phyloP scores from a whole-genome alignment of 2,888 invertebrate species.

The Gibbula magus region DNA sequence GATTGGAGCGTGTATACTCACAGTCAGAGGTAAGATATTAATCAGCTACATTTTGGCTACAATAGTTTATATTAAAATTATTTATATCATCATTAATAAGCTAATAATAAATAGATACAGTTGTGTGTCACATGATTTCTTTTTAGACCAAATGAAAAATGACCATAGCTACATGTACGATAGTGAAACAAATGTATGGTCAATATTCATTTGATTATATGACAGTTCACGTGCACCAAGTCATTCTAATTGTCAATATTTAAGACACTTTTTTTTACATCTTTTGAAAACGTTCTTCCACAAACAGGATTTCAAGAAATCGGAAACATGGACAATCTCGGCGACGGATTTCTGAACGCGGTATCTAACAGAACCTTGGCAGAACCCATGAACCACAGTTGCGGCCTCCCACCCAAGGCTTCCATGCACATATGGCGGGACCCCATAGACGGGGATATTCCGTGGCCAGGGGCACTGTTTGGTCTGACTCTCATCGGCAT shows the following conservation, averaged over 20 bases:
- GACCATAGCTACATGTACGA: too few relatives aligned
- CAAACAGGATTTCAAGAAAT: constrained; percentile 65
- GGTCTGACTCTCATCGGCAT: constrained; percentile 65
- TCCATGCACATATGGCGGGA: constrained; percentile 61
- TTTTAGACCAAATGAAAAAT: too few relatives aligned
- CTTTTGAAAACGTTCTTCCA: too few relatives aligned
- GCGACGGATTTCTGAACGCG: constrained; percentile 72
- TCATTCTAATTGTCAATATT: too few relatives aligned
- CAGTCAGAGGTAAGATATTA: not conserved
- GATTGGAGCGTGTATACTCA: not conserved
- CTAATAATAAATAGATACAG: too few relatives aligned
- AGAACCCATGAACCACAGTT: constrained; percentile 48
- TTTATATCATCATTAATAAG: too few relatives aligned
- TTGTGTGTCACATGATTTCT: too few relatives aligned
- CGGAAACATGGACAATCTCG: constrained; percentile 75
- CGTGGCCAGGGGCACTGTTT: constrained; percentile 66
- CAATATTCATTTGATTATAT: too few relatives aligned
- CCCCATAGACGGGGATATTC: constrained; percentile 58
- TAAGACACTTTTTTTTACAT: too few relatives aligned
- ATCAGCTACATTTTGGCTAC: not conserved
- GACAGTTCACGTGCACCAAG: too few relatives aligned
- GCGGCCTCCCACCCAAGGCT: constrained; percentile 62
- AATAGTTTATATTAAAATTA: too few relatives aligned
- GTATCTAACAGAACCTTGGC: constrained; percentile 67
- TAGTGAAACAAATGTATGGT: too few relatives aligned